phyloP scores from a whole-genome alignment of 1,140 invertebrate genomes.

The Laodelphax striatellus region DNA sequence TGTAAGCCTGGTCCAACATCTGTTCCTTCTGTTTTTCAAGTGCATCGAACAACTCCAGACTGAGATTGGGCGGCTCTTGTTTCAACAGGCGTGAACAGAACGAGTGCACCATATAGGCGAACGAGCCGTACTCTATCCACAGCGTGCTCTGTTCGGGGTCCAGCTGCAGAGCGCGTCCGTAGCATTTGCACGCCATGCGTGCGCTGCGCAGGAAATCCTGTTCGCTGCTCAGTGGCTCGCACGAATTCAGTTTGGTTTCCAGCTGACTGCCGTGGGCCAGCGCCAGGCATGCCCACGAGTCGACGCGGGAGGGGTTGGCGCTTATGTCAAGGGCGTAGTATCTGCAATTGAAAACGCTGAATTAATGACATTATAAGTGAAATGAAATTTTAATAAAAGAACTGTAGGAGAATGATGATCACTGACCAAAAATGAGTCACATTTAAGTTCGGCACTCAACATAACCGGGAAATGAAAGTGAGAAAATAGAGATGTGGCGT shows the following conservation, averaged over 20 bases:
- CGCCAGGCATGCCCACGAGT: constrained; percentile 86
- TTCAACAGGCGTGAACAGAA: constrained; percentile 76
- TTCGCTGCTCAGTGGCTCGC: constrained; percentile 41
- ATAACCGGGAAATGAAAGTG: too few species aligned
- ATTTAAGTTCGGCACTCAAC: too few species aligned
- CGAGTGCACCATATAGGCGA: constrained; percentile 77
- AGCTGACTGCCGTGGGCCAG: constrained; percentile 67
- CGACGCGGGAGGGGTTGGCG: constrained; percentile 61
- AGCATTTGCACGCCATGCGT: constrained; percentile 58
- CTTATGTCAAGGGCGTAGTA: constrained; percentile 77
- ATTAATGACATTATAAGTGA: too few species aligned
- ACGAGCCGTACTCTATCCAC: constrained; percentile 80
- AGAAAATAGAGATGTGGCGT: too few species aligned
- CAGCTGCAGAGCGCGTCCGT: constrained; percentile 59
- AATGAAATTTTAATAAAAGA: too few species aligned
- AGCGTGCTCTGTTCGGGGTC: constrained; percentile 54
- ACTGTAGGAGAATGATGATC: too few species aligned
- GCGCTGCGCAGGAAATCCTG: constrained; percentile 59
- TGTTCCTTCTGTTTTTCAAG: constrained; percentile 64
- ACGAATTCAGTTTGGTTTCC: constrained; percentile 69
- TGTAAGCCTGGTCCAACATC: constrained; percentile 59
- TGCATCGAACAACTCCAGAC: constrained; percentile 60
- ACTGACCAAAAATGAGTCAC: too few species aligned
- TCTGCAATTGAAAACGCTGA: too few species aligned
- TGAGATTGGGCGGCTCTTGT: constrained; percentile 42